A percentile compares a stretch with the other conserved stretches of the same genome.
phyloP scores from a whole-genome alignment of 2,888 invertebrate genomes.

The Drosophila mulleri region DNA sequence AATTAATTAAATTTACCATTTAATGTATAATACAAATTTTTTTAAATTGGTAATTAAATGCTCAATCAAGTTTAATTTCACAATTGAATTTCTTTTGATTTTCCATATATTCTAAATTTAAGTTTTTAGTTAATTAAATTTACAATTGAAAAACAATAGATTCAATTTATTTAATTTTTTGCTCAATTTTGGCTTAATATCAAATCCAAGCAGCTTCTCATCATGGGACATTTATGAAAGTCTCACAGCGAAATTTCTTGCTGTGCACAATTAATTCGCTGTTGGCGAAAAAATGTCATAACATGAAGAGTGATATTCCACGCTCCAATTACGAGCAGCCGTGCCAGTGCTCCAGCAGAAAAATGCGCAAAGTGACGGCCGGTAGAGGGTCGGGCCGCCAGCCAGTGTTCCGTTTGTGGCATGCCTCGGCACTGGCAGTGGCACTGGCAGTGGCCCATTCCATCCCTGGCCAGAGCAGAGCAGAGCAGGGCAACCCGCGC shows the following conservation, averaged over 20 bases:
- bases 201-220: too few relatives aligned
- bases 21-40: too few relatives aligned
- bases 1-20: too few relatives aligned
- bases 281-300: conserved; percentile 81
- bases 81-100: too few relatives aligned
- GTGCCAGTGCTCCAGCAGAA: conserved; percentile 66
- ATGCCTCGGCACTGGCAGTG: conserved; percentile 10
- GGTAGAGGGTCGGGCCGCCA: conserved; percentile 26
- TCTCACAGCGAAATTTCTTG: conserved; percentile 15
- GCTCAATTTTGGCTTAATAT: too few relatives aligned
- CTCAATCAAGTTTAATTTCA: too few relatives aligned
- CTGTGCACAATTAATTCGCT: conserved; percentile 79
- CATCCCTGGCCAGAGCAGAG: neutral
- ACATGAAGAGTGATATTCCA: conserved; percentile 84
- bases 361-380: conserved; percentile 61
- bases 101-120: too few relatives aligned
- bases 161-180: too few relatives aligned
- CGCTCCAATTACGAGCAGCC: conserved; percentile 82
- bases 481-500: neutral
- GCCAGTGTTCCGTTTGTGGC: conserved; percentile 29
- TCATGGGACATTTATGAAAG: too few relatives aligned
- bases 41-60: too few relatives aligned
- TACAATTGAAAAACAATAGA: too few relatives aligned
- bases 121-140: too few relatives aligned
- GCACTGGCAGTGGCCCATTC: neutral